Conservation (phyloP, 2,888 invertebrate species). For the Melitaea athalia region DNA sequence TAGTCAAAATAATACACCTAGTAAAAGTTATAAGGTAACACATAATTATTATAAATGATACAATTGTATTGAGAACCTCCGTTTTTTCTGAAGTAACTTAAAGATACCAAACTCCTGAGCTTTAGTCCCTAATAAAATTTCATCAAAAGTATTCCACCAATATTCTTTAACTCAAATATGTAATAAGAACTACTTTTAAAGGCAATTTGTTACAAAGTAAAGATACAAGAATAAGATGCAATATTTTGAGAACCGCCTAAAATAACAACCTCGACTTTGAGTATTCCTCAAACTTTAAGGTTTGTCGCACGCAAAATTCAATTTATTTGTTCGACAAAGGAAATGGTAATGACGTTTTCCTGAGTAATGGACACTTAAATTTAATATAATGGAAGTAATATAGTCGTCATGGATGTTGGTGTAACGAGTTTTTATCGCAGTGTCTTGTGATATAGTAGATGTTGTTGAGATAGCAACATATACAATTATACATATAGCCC, state of each 20-base stretch:
- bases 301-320: slow-evolving; percentile 25
- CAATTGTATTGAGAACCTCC: too few species aligned
- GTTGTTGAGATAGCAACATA: too few species aligned
- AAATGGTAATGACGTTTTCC: slow-evolving; percentile 9
- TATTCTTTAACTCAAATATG: too few species aligned
- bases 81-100: too few species aligned
- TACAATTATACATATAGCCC: not conserved
- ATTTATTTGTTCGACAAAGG: slow-evolving; percentile 24
- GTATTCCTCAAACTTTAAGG: slow-evolving; percentile 23
- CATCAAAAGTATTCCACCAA: too few species aligned
- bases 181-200: too few species aligned
- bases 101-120: too few species aligned
- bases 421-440: not conserved
- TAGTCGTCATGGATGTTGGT: not conserved
- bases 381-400: slow-evolving; percentile 2
- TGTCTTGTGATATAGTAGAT: not conserved
- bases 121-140: too few species aligned
- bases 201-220: too few species aligned
- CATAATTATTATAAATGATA: too few species aligned
- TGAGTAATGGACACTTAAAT: slow-evolving; percentile 14
- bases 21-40: too few species aligned
- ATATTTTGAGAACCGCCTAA: slow-evolving; percentile 22
- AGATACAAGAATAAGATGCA: not conserved
- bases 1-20: too few species aligned
- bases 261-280: slow-evolving; percentile 20